Base-by-base conservation (phyloP, 2,797 vertebrate genomes). In the Poeciliopsis presidionis region DNA sequence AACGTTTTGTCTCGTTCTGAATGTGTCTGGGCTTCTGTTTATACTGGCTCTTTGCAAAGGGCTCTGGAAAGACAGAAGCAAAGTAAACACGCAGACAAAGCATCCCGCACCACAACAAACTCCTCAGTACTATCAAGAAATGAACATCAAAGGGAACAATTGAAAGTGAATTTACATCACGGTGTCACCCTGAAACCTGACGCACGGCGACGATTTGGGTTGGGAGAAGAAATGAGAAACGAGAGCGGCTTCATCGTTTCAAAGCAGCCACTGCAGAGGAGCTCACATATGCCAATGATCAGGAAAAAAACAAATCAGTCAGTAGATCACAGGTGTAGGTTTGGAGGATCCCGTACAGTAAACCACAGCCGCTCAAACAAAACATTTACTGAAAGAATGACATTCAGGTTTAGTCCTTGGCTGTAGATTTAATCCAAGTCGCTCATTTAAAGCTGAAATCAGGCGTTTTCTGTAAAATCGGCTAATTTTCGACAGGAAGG, bases 51-150 rank as follows among this genome's bases (percentile, higher is more conserved):
- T 89, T 89, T 89, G 81, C 85, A 86, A 88, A 79, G 83, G 69
- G 79, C 81, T 80, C 74, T 82, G 85, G 86, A 89, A 39, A 90
- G 86, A 84, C 86, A 49, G 84, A 77, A 86, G 84, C 80, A 89
- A 84, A 87, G 86, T 88, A 92, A 93, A 93, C 88, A 87, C 59
- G 43, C 13, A 36, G 81, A 78, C 74, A 91, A 87, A 90, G 88
- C 80, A 75, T 89, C 79, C 81, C 28, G 36, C 6, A 39, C 89
- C 91, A 87, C 91, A 90, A 87, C 88, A 89, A 82, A 89, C 86
- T 83, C 73, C 80, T 77, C 57, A 51, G 77, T 82, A 80, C 88
- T 80, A 81, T 84, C 80, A 67, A 81, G 84, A 81, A 82, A 51
- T 89, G 88, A 25, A 57, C 84, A 86, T 92, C 84, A 89, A 91